Conservation (phyloP, 1,140 invertebrate genomes). For the Drosophila ambigua region DNA sequence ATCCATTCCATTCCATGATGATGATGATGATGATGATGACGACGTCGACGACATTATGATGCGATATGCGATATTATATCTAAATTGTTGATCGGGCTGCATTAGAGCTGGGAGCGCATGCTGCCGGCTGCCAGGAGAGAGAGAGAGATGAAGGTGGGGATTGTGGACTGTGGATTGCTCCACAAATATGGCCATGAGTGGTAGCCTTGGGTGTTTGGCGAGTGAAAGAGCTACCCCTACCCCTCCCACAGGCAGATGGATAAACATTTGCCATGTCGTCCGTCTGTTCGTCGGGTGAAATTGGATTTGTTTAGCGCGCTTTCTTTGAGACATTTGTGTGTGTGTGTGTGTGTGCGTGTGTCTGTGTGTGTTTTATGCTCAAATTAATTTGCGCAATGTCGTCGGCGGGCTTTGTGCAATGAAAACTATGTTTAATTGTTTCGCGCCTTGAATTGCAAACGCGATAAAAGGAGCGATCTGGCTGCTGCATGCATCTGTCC, state of each 20-base stretch:
- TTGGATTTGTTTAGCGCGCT: slow-evolving; percentile 79
- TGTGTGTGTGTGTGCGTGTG: slow-evolving; percentile 1
- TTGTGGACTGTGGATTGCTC: slow-evolving; percentile 46
- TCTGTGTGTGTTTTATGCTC: slow-evolving; percentile 24
- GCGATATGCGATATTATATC: slow-evolving; percentile 82
- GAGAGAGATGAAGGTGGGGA: slow-evolving; percentile 19
- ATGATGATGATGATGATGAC: slow-evolving; percentile 24
- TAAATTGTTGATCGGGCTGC: slow-evolving; percentile 80
- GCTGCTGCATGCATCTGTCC: not conserved
- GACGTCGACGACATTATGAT: slow-evolving; percentile 73
- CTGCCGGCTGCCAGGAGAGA: slow-evolving; percentile 1
- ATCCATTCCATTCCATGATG: slow-evolving; percentile 6
- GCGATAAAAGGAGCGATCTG: slow-evolving; percentile 44
- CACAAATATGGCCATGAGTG: slow-evolving; percentile 69
- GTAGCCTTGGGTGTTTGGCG: slow-evolving; percentile 58
- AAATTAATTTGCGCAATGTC: slow-evolving; percentile 80
- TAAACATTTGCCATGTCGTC: slow-evolving; percentile 42
- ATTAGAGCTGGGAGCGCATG: slow-evolving; percentile 42
- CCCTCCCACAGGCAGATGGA: slow-evolving; percentile 60
- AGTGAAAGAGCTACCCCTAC: slow-evolving; percentile 55
- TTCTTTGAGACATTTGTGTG: slow-evolving; percentile 59
- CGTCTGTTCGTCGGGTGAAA: slow-evolving; percentile 60
- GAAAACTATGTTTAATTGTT: slow-evolving; percentile 83
- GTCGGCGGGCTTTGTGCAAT: slow-evolving; percentile 73
- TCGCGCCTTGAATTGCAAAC: slow-evolving; percentile 73